Base-by-base conservation (phyloP, 2,113 vertebrate species). In the Vimba vimba region DNA sequence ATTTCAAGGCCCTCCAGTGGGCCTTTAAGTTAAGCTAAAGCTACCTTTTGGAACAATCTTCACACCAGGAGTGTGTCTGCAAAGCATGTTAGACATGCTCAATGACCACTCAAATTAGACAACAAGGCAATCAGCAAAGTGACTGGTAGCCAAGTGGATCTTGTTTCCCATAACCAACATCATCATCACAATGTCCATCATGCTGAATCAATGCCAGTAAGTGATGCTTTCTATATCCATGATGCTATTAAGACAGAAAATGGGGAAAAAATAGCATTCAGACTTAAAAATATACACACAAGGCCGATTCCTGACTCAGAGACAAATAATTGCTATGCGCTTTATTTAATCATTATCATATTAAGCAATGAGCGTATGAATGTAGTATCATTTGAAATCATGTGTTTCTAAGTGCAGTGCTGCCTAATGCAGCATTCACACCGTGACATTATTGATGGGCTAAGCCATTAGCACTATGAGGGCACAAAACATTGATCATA, bases 381-480 rank as follows among this genome's bases (percentile, higher is more conserved):
- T 73, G 79, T 68, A 30, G 60, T 68, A 25, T 59, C 8, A 43
- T 55, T 17, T n/a, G 62, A 68, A 82, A 45, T 68, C 27, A 30
- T 69, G 80, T 69, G 25, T 45, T 80, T 39, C 36, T 79, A 39
- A 78, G 62, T 76, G 76, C 57, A 33, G 55, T 45, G 21, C 69
- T 82, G 55, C 73, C 77, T 85, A 76, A 45, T 79, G 39, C 47
- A 60, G 82, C 55, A 50, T 66, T 82, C 79, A 66, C 79, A 68
- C 59, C 60, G 43, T 80, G 85, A 10, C 21, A 50, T 86, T 88
- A 89, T 85, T 85, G 86, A 86, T 78, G 64, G 66, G 73, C 36
- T 33, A 64, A 86, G 84, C 85, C 73, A 88, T 88, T 85, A 89
- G 69, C 69, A 27, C 71, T 47, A 23, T 52, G 84, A 81, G 60